Base-by-base conservation (phyloP, 2,888 invertebrate species). In the Synanthedon vespiformis region DNA sequence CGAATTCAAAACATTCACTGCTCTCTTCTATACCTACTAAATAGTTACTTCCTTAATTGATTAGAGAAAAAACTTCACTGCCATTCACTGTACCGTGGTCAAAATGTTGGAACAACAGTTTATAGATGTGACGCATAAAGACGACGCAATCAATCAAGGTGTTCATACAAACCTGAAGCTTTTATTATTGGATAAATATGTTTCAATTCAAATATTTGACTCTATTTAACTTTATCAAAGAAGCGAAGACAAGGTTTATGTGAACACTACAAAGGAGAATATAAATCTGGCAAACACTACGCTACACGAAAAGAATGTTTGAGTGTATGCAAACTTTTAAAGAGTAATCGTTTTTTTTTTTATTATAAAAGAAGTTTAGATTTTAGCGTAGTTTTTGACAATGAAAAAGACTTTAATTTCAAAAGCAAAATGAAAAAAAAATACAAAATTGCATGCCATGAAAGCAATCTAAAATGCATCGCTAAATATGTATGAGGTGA, bases 111-210 rank as follows among this genome's bases (percentile, higher is more conserved):
- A 1, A 34, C 8, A 34, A 34, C 34, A 34, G 34, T 34, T 34
- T 34, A 5, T 34, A 44, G 44, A 13, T n/a, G 12, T 44, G 6
- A 44, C 44, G 44, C 44, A 44, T 44, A 14, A 65, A 70, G 65
- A 69, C 68, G 70, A 63, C 56, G 68, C 67, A 60, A 80, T 82
- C 82, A 63, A 77, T 82, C 75, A 73, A 62, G 62, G 60, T 72
- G 74, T 75, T 72, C 74, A 75, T 68, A 77, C 67, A 75, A 72
- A 65, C 66, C 61, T 62, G 77, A 74, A 77, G 68, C 60, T 65
- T 80, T 79, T 74, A 76, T 72, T 80, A 79, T 79, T 82, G 81
- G 70, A 70, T 61, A 66, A 68, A 67, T 59, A 63, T 60, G 58
- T 59, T 58, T 52, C 54, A 55, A 56, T 58, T 57, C 61, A 62